Evolutionary conservation across 1,140 invertebrate genomes (phyloP), one percentile per base, ranked within the genome.

Genomic region (Ceratina japonica): DNA sequence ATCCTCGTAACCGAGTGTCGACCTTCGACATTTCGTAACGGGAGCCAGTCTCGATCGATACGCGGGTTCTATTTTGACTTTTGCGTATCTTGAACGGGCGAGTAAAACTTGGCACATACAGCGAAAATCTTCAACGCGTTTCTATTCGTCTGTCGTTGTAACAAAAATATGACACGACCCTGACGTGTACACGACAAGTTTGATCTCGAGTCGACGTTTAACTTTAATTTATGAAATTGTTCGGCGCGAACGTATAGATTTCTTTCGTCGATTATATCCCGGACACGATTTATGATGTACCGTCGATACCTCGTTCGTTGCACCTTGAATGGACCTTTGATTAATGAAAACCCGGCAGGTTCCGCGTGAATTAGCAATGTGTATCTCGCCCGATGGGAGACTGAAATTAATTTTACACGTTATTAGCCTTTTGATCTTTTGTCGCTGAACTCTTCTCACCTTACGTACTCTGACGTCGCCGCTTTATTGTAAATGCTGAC

Each of bases 1-100:
- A 24, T 69, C 27, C 12, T 71, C 69, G 44, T 16, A 0, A 31
- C 3, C 13, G 52, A 73, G 70, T 74, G 70, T 74, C 62, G 77
- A 79, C 70, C 76, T 79, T 79, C 76, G 76, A 74, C 76, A 79
- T 79, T 79, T 79, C 62, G 62, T 51, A 37, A 62, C 64, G 31
- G 49, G 63, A 20, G n/a, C 12, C 18, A 2, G 54, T 4, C 3
- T 31, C 59, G 76, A 65, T 79, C 76, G 76, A 79, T 79, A 79
- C 16, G 18, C 51, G 20, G 20, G 3, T 49, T 31, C 70, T 58
- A 62, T 74, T 79, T 74, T 71, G 63, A 66, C 71, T 79, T 66
- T 72, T 61, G 10, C 15, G 54, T 59, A 66, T 74, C 74, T 74
- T 52, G 13, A 31, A 24, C 3, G 15, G 10, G 10, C 2, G 15